phyloP scores from a whole-genome alignment of 2,113 vertebrate species.

The Cacatua alba region DNA sequence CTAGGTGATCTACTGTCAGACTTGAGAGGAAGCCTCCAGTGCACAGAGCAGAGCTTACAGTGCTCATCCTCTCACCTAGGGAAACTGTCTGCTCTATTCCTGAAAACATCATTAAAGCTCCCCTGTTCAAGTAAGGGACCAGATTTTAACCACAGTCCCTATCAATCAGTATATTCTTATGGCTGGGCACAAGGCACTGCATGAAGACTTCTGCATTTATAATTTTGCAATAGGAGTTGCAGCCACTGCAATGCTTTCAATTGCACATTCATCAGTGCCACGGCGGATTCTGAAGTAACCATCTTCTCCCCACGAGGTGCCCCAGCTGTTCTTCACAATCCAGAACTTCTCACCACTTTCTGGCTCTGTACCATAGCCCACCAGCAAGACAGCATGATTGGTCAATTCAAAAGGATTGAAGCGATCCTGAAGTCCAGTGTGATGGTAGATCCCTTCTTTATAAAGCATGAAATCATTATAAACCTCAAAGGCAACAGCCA shows the following conservation, averaged over 20 bases:
- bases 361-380: slow-evolving; percentile 88
- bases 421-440: slow-evolving; percentile 84
- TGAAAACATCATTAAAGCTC: not conserved
- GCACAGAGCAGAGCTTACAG: not conserved
- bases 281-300: slow-evolving; percentile 95
- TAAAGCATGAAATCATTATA: slow-evolving; percentile 90
- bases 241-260: slow-evolving; percentile 91
- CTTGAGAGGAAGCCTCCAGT: not conserved
- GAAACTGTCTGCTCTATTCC: not conserved
- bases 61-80: not conserved
- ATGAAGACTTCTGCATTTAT: slow-evolving; percentile 43
- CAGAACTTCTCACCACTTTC: slow-evolving; percentile 86
- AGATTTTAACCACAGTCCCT: not conserved
- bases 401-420: slow-evolving; percentile 94
- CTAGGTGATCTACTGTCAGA: not conserved
- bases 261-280: slow-evolving; percentile 88
- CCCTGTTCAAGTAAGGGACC: not conserved
- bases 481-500: slow-evolving; percentile 91
- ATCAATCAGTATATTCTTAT: not conserved
- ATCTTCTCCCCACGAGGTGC: slow-evolving; percentile 84
- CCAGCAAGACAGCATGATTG: slow-evolving; percentile 92
- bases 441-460: slow-evolving; percentile 88
- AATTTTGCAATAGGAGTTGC: slow-evolving; percentile 85
- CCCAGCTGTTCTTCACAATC: slow-evolving; percentile 98
- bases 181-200: slow-evolving; percentile 1